phyloP scores from a whole-genome alignment of 2,113 vertebrate genomes.

The Hyaena hyaena region DNA sequence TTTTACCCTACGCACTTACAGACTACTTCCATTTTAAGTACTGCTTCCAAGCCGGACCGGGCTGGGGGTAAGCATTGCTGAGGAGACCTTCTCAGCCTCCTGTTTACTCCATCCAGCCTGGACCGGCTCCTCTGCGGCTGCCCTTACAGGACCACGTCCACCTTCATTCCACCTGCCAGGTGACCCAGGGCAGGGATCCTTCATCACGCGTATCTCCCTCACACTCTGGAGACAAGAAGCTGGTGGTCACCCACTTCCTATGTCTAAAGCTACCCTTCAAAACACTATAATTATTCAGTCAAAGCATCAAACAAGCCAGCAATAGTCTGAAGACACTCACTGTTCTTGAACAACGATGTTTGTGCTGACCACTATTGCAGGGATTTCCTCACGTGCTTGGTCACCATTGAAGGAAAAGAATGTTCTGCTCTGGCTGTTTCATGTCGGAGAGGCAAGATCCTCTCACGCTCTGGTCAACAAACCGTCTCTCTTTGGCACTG shows the following conservation, averaged over 20 bases:
- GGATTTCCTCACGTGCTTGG: accelerated
- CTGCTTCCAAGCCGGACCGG: too few species aligned
- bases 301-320: background rate
- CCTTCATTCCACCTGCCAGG: accelerated
- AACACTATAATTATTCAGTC: background rate
- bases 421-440: background rate
- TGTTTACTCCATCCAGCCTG: background rate
- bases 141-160: background rate
- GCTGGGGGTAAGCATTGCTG: background rate
- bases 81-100: background rate
- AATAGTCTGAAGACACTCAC: too few species aligned
- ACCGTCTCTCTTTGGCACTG: background rate
- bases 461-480: background rate
- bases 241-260: background rate
- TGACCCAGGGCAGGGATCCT: background rate
- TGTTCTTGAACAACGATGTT: background rate
- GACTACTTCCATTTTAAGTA: background rate
- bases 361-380: accelerated
- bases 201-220: background rate
- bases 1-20: background rate
- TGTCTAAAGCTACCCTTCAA: background rate
- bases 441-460: too few species aligned
- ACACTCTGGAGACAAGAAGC: background rate
- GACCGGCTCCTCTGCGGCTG: background rate
- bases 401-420: background rate